Conservation (phyloP, 2,113 vertebrate species). For the Cochlearius cochlearius region DNA sequence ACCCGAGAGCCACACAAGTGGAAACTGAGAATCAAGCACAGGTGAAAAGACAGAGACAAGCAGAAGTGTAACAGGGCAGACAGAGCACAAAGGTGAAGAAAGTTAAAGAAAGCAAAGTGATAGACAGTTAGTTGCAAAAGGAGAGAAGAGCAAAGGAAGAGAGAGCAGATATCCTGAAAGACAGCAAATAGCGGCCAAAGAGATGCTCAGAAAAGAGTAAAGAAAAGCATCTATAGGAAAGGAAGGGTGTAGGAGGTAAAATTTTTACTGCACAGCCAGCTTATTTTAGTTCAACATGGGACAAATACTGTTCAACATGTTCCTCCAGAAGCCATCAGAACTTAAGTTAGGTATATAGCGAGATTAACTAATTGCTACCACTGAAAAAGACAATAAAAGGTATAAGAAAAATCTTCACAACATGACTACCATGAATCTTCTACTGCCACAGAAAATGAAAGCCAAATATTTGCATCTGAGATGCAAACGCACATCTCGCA, state of each 20-base stretch:
- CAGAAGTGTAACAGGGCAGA: not conserved
- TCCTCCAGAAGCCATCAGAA: not conserved
- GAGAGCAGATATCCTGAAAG: not conserved
- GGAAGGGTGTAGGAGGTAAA: not conserved
- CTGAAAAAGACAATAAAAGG: not conserved
- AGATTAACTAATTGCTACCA: not conserved
- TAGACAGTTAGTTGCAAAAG: not conserved
- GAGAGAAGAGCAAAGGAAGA: not conserved
- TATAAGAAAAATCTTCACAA: not conserved
- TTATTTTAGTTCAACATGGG: not conserved
- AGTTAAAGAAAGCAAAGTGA: not conserved
- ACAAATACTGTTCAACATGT: not conserved
- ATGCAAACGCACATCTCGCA: not conserved
- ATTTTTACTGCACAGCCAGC: not conserved
- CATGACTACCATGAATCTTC: not conserved
- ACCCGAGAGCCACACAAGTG: not conserved
- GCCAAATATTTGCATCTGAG: not conserved
- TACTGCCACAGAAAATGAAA: not conserved
- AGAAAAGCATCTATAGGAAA: not conserved
- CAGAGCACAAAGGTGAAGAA: not conserved
- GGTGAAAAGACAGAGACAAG: not conserved
- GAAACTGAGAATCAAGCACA: not conserved
- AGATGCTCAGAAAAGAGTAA: not conserved
- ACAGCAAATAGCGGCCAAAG: not conserved
- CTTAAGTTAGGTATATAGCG: not conserved